Evolutionary conservation across 2,113 vertebrate species (phyloP).

Genomic region (Varanus salvator): DNA sequence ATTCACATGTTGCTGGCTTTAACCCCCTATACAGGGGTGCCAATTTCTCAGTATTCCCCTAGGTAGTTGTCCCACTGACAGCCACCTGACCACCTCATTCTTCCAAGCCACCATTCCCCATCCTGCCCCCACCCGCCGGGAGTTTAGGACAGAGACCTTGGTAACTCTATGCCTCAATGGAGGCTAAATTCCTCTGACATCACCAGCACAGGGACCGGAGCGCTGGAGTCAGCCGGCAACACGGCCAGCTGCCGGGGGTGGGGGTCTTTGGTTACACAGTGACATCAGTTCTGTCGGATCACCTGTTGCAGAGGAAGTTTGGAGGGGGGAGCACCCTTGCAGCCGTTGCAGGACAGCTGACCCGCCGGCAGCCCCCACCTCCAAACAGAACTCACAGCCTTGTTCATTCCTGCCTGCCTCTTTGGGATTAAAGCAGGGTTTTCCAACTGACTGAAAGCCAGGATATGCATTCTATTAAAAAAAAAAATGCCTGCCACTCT

Average conservation of each 20-base stretch:
- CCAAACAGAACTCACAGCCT: not conserved
- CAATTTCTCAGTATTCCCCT: too few relatives aligned
- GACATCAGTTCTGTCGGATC: constrained; percentile 65
- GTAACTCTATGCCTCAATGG: constrained; percentile 25
- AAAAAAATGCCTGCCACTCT: too few relatives aligned
- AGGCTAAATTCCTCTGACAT: constrained; percentile 21
- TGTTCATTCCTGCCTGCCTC: not conserved
- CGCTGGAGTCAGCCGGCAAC: constrained; percentile 6
- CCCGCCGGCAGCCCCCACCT: not conserved
- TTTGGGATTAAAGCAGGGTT: not conserved
- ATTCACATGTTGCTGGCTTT: too few relatives aligned
- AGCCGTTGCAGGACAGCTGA: not conserved
- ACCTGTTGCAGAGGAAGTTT: constrained; percentile 50
- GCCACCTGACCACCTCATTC: not conserved
- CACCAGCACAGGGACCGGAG: not conserved
- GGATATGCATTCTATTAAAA: too few relatives aligned
- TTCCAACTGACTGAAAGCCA: not conserved
- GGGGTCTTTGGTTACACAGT: constrained; percentile 58
- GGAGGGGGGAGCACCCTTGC: fast-evolving
- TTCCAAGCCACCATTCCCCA: not conserved
- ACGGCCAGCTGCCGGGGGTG: constrained; percentile 44
- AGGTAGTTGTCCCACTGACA: not conserved
- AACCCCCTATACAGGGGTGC: too few relatives aligned
- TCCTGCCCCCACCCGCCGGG: too few relatives aligned
- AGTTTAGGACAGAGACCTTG: not conserved